phyloP scores from a whole-genome alignment of 2,113 vertebrate genomes.

The Stictonetta naevosa region DNA sequence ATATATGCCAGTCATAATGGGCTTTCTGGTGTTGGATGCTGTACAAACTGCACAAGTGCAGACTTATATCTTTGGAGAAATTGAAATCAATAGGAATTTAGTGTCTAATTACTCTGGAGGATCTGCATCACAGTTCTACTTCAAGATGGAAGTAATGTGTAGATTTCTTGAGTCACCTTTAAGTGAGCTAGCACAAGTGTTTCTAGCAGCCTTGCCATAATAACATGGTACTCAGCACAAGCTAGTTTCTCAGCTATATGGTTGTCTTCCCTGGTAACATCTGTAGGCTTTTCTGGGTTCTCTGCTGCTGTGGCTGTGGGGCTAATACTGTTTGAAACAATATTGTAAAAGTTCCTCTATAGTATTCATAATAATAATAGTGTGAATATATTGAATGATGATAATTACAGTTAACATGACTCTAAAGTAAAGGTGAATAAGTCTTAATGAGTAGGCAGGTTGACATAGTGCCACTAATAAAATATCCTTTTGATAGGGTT shows the following conservation, averaged over 20 bases:
- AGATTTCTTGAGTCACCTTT: not conserved
- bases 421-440: not conserved
- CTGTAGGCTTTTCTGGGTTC: not conserved
- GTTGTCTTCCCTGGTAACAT: not conserved
- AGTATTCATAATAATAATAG: not conserved
- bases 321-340: not conserved
- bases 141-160: not conserved
- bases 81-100: not conserved
- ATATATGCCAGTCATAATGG: not conserved
- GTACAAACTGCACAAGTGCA: not conserved
- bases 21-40: not conserved
- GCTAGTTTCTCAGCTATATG: not conserved
- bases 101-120: not conserved
- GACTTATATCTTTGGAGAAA: not conserved
- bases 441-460: not conserved
- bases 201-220: not conserved
- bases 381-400: not conserved
- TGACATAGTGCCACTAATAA: not conserved
- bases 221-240: not conserved
- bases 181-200: not conserved
- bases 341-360: not conserved
- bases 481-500: not conserved
- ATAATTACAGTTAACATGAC: not conserved
- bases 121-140: not conserved
- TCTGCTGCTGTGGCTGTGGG: not conserved